Percentiles rank a stretch among this genome's conserved stretches.
Evolutionary conservation across 1,140 invertebrate genomes (phyloP).

Genomic region (Prorops nasuta): DNA sequence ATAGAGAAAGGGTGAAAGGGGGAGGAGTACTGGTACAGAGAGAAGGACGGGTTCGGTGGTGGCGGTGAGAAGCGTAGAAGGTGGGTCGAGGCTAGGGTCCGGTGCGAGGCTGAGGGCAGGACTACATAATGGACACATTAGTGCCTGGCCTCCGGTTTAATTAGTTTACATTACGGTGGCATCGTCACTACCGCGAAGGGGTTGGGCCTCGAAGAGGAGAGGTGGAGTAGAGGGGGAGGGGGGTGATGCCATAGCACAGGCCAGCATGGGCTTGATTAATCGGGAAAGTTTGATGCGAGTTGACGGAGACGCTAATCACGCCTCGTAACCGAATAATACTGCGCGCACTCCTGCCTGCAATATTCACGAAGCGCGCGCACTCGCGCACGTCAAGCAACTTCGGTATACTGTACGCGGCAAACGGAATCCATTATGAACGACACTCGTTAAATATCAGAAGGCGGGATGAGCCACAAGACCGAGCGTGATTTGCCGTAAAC

Average conservation of each 20-base stretch:
- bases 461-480: too few species aligned
- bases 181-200: constrained; percentile 45
- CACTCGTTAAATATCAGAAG: constrained; percentile 24
- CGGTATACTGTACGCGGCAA: constrained; percentile 22
- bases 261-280: constrained; percentile 43
- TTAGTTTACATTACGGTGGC: constrained; percentile 53
- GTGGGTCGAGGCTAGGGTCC: constrained; percentile 33
- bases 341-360: constrained; percentile 24
- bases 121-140: constrained; percentile 52
- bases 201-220: constrained; percentile 20
- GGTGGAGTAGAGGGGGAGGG: constrained; percentile 1
- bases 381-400: too few species aligned
- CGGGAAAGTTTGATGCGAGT: constrained; percentile 52
- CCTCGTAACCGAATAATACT: constrained; percentile 46
- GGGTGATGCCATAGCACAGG: background rate
- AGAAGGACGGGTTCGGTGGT: constrained; percentile 8
- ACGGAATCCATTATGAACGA: constrained; percentile 33
- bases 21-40: constrained; percentile 15
- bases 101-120: constrained; percentile 31
- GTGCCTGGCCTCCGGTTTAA: constrained; percentile 49
- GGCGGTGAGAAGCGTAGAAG: background rate
- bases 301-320: constrained; percentile 51
- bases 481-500: too few species aligned
- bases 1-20: background rate
- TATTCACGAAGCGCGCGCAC: constrained; percentile 29